Evolutionary conservation across 2,113 vertebrate species (phyloP).

Genomic region (Aphelocoma coerulescens): DNA sequence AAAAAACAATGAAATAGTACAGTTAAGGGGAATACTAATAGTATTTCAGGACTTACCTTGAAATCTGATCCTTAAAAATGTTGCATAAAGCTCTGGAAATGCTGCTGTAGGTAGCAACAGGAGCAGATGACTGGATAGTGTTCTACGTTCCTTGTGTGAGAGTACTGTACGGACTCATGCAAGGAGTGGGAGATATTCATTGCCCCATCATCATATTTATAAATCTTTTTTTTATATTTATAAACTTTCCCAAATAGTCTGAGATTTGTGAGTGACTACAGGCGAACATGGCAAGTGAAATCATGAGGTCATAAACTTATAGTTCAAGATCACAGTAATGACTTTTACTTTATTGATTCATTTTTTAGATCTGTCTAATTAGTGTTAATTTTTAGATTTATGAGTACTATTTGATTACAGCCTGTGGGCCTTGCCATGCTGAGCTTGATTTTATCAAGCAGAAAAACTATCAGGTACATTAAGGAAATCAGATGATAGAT

Average conservation of each 20-base stretch:
- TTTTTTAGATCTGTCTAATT: not conserved
- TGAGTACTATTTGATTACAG: not conserved
- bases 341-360: not conserved
- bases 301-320: not conserved
- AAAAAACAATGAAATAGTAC: not conserved
- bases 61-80: not conserved
- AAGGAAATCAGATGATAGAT: not conserved
- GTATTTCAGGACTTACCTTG: not conserved
- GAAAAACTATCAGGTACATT: not conserved
- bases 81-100: not conserved
- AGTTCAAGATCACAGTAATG: not conserved
- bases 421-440: not conserved
- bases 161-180: not conserved
- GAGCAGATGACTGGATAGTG: not conserved
- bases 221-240: not conserved
- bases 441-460: not conserved
- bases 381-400: not conserved
- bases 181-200: not conserved
- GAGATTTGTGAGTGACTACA: not conserved
- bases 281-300: not conserved
- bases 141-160: not conserved
- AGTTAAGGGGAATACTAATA: not conserved
- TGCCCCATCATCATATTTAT: not conserved
- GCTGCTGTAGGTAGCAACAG: not conserved
- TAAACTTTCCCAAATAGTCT: not conserved